Evolutionary conservation across 2,888 invertebrate species (phyloP), one percentile per base, ranked within the genome.

Genomic region (Acronicta alni): DNA sequence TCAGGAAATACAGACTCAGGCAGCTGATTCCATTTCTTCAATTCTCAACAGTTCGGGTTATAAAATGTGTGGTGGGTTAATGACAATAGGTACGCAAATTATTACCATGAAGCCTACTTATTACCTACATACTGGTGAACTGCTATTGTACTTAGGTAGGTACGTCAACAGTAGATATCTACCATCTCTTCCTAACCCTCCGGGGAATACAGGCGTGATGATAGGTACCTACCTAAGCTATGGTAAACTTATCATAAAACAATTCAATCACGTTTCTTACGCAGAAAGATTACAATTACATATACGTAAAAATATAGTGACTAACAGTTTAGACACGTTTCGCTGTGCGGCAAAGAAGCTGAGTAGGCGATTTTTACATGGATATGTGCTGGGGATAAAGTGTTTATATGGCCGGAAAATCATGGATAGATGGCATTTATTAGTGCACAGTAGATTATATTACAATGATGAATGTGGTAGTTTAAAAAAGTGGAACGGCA

Each of bases 261-360:
- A 54, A 67, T 59, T 55, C 35, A 39, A 77, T 73, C 80, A 81
- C 80, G 80, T 81, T 45, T 61, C 15, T 39, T 58, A 60, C 37
- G 8, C 14, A 59, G 62, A 70, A 67, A 51, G 20, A 46, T 64
- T 38, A 51, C 20, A 60, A 52, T 67, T 67, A 41, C 51, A 59
- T 77, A 72, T 74, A 78, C 66, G 72, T 74, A 75, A 71, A 23
- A 75, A 71, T 64, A 54, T 60, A 61, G 17, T 51, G 48, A 47
- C 26, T 46, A 44, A 26, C 43, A 48, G 58, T 63, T 46, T 52
- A 52, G 56, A 71, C 85, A 85, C 85, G 85, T 85, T 63, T 55
- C 9, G 62, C 37, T 56, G 66, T 67, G 56, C 70, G 56, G 35
- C 35, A 43, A 52, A 59, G 58, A 42, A 41, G 76, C 77, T 67